Evolutionary conservation across 2,113 vertebrate genomes (phyloP).

Genomic region (Polypterus senegalus): DNA sequence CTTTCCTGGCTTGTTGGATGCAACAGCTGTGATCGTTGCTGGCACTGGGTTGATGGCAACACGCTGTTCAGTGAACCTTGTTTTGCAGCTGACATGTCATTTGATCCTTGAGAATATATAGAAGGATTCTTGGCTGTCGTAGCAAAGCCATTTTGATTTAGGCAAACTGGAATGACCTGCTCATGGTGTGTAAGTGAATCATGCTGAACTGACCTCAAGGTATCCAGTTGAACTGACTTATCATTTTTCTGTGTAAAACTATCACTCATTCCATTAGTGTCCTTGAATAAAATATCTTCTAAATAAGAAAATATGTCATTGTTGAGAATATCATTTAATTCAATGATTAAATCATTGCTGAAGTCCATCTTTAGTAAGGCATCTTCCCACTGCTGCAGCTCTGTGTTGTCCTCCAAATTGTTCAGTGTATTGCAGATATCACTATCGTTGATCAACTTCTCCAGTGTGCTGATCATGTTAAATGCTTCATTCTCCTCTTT

Average conservation of each 20-base stretch:
- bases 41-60: too few relatives aligned
- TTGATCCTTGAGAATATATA: too few relatives aligned
- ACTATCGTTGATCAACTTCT: constrained; percentile 15
- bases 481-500: constrained; percentile 30
- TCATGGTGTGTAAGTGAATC: too few relatives aligned
- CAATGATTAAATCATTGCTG: constrained; percentile 8
- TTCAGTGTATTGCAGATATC: constrained; percentile 22
- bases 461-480: constrained; percentile 35
- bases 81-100: too few relatives aligned
- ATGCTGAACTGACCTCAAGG: too few relatives aligned
- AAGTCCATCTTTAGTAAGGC: constrained; percentile 32
- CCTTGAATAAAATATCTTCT: constrained; percentile 29
- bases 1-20: too few relatives aligned
- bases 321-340: constrained; percentile 25
- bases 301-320: constrained; percentile 28
- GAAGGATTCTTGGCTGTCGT: too few relatives aligned
- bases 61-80: too few relatives aligned
- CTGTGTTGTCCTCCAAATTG: neutral
- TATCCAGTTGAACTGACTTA: neutral
- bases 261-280: neutral
- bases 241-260: neutral
- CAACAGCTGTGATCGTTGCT: too few relatives aligned
- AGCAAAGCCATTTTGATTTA: too few relatives aligned
- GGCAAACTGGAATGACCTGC: too few relatives aligned
- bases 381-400: constrained; percentile 43